Conservation (phyloP, 2,797 vertebrate genomes). For the Catostomus latipinnis region DNA sequence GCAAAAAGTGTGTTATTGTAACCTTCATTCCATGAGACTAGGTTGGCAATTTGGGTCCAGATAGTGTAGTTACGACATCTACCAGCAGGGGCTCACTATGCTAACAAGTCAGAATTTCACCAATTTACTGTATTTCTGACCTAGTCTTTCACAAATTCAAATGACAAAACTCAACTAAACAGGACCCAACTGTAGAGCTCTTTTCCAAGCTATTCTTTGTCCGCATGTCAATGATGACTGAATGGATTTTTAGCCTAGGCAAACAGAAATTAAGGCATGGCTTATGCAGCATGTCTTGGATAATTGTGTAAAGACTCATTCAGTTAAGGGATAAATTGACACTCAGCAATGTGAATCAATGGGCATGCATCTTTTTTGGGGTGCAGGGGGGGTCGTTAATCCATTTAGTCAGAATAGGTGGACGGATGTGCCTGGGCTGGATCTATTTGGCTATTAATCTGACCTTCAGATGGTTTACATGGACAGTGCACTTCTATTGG, state of each 20-base stretch:
- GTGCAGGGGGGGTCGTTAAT: conserved; percentile 20
- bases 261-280: conserved; percentile 49
- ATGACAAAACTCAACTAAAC: background rate
- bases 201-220: background rate
- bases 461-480: conserved; percentile 41
- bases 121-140: background rate
- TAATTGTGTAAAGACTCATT: conserved; percentile 51
- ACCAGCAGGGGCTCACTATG: too few relatives aligned
- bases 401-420: conserved; percentile 25
- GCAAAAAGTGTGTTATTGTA: too few relatives aligned
- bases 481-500: conserved; percentile 43
- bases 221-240: conserved; percentile 40
- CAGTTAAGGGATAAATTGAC: conserved; percentile 54
- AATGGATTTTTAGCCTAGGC: conserved; percentile 42
- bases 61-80: too few relatives aligned
- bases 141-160: background rate
- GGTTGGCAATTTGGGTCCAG: too few relatives aligned
- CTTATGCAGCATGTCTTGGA: conserved; percentile 40
- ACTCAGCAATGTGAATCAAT: conserved; percentile 53
- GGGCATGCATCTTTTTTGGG: conserved; percentile 30
- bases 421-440: background rate
- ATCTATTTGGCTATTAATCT: conserved; percentile 47
- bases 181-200: background rate
- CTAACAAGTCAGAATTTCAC: too few relatives aligned
- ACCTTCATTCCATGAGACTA: too few relatives aligned